Percentiles rank a stretch among this genome's conserved stretches.
These are phyloP conservation scores for Nyctalus aviator DNA, from an alignment of 2,797 vertebrate genomes.

Conservation along the genomic window DNA sequence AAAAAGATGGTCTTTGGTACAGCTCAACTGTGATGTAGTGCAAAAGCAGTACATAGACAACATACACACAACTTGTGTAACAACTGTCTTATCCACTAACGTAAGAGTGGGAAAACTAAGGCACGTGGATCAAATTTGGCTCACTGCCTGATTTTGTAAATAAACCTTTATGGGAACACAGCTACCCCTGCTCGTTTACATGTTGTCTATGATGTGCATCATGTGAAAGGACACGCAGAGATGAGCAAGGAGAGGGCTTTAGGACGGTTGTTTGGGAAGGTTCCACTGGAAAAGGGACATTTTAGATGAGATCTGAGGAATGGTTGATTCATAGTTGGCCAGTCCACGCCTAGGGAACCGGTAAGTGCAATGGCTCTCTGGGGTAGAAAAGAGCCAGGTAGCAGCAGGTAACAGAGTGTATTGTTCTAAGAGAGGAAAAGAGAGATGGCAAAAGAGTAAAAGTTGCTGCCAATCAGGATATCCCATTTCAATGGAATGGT, in stretches of 20 bases:
- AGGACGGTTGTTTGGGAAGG: background rate
- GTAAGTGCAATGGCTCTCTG: too few species aligned
- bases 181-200: too few species aligned
- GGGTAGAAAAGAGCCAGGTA: background rate
- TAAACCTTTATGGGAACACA: too few species aligned
- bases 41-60: background rate
- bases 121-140: background rate
- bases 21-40: background rate
- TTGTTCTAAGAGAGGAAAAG: background rate
- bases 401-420: background rate
- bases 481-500: background rate
- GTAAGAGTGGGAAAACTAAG: background rate
- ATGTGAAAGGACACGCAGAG: background rate
- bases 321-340: background rate
- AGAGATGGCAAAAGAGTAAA: background rate
- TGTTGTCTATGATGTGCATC: too few species aligned
- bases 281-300: background rate
- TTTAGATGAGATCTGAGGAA: background rate
- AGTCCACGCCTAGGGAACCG: background rate
- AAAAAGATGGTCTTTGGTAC: background rate
- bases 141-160: too few species aligned
- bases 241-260: background rate
- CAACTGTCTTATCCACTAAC: too few species aligned
- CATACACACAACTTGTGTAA: background rate
- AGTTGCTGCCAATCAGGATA: background rate